These are phyloP conservation scores for Eunapius fragilis DNA, from an alignment of 37 sponge, comb jelly and placozoan species.

Conservation along the genomic window DNA sequence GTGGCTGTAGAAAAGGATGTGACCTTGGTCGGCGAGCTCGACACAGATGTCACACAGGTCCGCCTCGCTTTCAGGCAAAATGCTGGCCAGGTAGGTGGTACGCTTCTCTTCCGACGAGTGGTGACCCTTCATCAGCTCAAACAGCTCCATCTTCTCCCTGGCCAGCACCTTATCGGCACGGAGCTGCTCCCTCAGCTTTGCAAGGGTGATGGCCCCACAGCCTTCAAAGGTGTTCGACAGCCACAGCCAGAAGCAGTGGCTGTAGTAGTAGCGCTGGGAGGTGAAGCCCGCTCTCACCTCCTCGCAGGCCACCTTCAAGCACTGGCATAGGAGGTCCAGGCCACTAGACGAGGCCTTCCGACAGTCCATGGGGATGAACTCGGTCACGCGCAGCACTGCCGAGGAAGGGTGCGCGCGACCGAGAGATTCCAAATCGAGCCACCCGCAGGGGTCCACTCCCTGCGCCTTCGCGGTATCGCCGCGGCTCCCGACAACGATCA, in stretches of 20 bases:
- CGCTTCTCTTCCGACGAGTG: constrained; percentile 14
- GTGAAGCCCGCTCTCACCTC: not conserved
- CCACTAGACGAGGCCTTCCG: constrained; percentile 5
- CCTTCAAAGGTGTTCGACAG: constrained; percentile 16
- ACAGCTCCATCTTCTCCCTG: constrained; percentile 4
- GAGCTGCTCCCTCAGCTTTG: constrained; percentile 8
- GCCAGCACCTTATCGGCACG: constrained; percentile 11
- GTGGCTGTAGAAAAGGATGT: not conserved
- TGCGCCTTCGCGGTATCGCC: not conserved
- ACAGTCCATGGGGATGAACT: constrained; percentile 19
- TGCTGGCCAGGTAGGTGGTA: not conserved
- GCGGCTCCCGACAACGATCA: constrained; percentile 27
- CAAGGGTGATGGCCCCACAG: constrained; percentile 3
- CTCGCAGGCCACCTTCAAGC: constrained; percentile 13
- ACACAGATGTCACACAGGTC: not conserved
- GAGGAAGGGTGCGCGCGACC: not conserved
- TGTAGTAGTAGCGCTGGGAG: not conserved
- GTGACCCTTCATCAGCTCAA: not conserved
- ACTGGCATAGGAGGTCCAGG: constrained; percentile 20
- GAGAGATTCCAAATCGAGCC: not conserved
- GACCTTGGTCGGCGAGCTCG: not conserved
- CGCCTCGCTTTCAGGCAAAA: not conserved
- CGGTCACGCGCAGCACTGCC: not conserved
- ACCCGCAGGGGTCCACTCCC: not conserved
- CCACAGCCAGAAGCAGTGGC: constrained; percentile 15